These are phyloP conservation scores for Pseudococcus longispinus DNA, from an alignment of 2,888 invertebrate genomes.

Conservation along the genomic window DNA sequence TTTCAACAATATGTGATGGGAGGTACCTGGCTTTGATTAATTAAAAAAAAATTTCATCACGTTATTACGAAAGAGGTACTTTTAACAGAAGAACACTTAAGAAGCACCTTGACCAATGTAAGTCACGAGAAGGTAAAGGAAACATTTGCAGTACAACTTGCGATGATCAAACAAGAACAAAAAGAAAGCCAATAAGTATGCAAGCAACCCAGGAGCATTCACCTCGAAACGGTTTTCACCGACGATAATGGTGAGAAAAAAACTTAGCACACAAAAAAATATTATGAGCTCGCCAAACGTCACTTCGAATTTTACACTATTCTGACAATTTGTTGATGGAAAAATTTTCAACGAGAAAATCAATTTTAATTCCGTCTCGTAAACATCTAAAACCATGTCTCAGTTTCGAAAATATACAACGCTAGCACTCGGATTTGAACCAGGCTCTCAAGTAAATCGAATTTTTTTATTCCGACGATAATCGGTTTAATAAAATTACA, in stretches of 20 bases:
- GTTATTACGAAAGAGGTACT: too few relatives aligned
- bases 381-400: not conserved
- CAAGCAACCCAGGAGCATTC: not conserved
- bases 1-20: too few relatives aligned
- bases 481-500: constrained; percentile 12
- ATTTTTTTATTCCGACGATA: not conserved
- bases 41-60: too few relatives aligned
- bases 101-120: too few relatives aligned
- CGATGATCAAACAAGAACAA: too few relatives aligned
- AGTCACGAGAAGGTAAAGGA: too few relatives aligned
- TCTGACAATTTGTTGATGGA: not conserved
- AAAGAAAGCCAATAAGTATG: not conserved
- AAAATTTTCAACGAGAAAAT: not conserved
- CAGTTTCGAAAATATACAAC: not conserved
- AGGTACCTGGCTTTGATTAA: too few relatives aligned
- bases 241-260: not conserved
- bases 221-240: not conserved
- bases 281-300: not conserved
- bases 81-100: too few relatives aligned
- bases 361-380: not conserved
- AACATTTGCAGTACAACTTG: too few relatives aligned
- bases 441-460: not conserved
- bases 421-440: not conserved
- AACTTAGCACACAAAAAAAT: not conserved
- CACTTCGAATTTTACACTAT: not conserved